These are phyloP conservation scores for Bubo scandiacus DNA, from an alignment of 2,113 vertebrate species.

Conservation along the genomic window DNA sequence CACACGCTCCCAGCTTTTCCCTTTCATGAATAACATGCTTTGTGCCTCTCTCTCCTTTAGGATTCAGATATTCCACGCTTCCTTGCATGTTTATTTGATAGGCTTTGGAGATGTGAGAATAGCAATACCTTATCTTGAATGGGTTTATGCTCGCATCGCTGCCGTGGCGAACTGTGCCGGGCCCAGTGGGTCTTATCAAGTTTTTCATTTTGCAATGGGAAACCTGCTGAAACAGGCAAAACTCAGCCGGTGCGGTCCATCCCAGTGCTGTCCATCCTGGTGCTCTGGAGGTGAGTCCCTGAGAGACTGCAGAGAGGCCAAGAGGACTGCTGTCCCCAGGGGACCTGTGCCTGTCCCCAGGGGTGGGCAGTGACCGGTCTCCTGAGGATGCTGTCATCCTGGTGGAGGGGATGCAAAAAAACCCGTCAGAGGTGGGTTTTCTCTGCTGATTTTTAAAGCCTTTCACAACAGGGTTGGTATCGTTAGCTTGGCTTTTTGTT, in stretches of 20 bases:
- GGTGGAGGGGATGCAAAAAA: neutral
- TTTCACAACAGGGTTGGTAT: neutral
- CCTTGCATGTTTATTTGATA: conserved; percentile 29
- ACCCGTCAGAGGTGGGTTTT: neutral
- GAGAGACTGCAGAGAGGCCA: neutral
- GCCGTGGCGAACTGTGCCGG: rapidly evolving
- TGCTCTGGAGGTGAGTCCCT: neutral
- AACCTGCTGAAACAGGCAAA: neutral
- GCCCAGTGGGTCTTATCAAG: neutral
- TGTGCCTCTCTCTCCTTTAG: conserved; percentile 38
- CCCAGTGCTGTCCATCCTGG: neutral
- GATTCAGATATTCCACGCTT: conserved; percentile 18
- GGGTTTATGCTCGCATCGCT: neutral
- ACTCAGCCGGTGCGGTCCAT: rapidly evolving
- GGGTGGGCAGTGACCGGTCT: neutral
- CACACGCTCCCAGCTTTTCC: conserved; percentile 13
- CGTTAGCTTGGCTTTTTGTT: neutral
- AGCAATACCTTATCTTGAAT: neutral
- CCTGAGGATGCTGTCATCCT: neutral
- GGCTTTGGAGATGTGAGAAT: neutral
- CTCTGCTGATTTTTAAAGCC: neutral
- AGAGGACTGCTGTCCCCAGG: neutral
- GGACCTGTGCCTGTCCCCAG: neutral
- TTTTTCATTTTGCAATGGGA: neutral
- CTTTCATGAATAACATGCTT: conserved; percentile 64